A percentile compares a stretch with the other conserved stretches of the same genome.
Conservation (phyloP, 2,113 vertebrate genomes). For the Aptenodytes patagonicus region DNA sequence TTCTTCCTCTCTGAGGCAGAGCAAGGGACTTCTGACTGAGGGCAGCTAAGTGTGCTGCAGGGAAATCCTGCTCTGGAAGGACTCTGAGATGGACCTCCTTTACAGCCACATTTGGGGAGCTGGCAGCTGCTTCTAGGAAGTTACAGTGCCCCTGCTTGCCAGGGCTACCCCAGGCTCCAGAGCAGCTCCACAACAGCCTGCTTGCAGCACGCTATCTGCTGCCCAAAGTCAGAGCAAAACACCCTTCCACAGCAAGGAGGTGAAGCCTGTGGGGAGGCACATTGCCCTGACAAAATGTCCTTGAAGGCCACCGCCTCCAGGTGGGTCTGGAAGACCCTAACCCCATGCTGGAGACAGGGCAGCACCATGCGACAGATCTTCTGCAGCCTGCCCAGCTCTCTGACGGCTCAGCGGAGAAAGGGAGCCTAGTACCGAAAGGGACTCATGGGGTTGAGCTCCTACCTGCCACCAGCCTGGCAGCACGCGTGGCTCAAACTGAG, state of each 20-base stretch:
- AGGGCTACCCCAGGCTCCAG: too few relatives aligned
- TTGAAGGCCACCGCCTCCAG: background rate
- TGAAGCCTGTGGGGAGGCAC: background rate
- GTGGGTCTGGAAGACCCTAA: background rate
- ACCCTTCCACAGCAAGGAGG: background rate
- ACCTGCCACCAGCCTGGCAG: background rate
- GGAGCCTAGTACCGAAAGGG: background rate
- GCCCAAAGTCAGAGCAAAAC: background rate
- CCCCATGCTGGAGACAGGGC: background rate
- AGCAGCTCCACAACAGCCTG: background rate
- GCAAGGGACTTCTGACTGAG: background rate
- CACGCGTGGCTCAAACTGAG: fast-evolving
- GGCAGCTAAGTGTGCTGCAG: background rate
- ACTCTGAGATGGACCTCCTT: background rate
- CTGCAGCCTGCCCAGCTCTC: background rate
- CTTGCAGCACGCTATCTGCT: fast-evolving
- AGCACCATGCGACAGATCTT: background rate
- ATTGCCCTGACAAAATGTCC: background rate
- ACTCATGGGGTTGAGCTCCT: background rate
- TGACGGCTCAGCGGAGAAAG: background rate
- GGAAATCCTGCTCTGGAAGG: background rate
- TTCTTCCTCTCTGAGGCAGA: background rate
- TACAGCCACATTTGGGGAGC: fast-evolving
- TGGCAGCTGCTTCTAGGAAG: background rate
- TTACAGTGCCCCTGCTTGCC: background rate